A percentile compares a stretch with the other conserved stretches of the same genome.
These are phyloP conservation scores for Drosophila testacea DNA, from an alignment of 2,888 invertebrate species.

Conservation along the genomic window DNA sequence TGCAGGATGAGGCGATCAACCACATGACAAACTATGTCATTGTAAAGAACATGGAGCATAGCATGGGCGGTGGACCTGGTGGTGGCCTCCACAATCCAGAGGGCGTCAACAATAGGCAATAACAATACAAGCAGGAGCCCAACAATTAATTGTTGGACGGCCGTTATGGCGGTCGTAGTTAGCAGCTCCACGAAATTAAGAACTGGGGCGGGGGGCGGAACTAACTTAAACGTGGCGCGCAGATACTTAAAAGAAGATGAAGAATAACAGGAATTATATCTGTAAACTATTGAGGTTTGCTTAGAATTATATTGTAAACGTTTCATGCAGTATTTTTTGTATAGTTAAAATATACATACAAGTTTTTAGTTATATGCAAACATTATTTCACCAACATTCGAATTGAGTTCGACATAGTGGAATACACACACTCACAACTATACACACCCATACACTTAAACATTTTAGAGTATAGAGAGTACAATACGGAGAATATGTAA, in stretches of 20 bases:
- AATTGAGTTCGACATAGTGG: conserved; percentile 64
- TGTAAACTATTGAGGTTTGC: conserved; percentile 36
- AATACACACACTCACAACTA: conserved; percentile 21
- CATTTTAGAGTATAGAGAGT: conserved; percentile 58
- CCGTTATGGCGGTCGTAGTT: conserved; percentile 45
- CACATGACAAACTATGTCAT: conserved; percentile 84
- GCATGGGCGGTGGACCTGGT: conserved; percentile 76
- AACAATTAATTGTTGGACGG: conserved; percentile 76
- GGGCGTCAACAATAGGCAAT: conserved; percentile 84
- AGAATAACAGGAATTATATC: conserved; percentile 47
- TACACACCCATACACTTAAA: conserved; percentile 28
- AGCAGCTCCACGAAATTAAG: conserved; percentile 60
- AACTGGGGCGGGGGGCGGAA: conserved; percentile 47
- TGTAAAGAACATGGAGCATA: conserved; percentile 84
- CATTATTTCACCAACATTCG: conserved; percentile 46
- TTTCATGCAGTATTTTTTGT: conserved; percentile 79
- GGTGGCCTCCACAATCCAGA: conserved; percentile 73
- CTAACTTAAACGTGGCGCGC: conserved; percentile 67
- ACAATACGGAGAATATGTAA: conserved; percentile 44
- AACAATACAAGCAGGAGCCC: conserved; percentile 83
- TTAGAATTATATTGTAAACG: conserved; percentile 61
- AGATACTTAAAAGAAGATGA: conserved; percentile 63
- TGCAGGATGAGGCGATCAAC: conserved; percentile 84
- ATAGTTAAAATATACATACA: conserved; percentile 76
- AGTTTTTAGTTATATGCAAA: conserved; percentile 66